phyloP scores from a whole-genome alignment of 2,888 invertebrate species.

The Athrips mouffetella region DNA sequence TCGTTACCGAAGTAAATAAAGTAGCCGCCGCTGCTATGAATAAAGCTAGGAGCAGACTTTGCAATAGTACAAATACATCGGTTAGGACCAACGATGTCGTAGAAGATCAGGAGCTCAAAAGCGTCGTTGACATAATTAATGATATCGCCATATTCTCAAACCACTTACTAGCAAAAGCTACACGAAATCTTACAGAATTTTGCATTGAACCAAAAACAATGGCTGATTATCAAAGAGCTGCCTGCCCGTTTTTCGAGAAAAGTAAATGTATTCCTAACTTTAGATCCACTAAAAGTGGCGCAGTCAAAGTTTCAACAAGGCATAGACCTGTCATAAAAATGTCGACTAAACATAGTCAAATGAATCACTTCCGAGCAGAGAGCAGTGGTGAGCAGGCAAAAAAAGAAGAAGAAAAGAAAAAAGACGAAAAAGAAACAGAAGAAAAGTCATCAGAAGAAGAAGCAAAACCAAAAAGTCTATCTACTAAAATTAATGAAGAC shows the following conservation, averaged over 20 bases:
- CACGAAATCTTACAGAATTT: slow-evolving; percentile 43
- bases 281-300: slow-evolving; percentile 42
- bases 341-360: slow-evolving; percentile 35
- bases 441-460: background rate
- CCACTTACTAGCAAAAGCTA: slow-evolving; percentile 37
- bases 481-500: too few species aligned
- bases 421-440: background rate
- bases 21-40: slow-evolving; percentile 40
- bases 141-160: slow-evolving; percentile 28
- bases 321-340: slow-evolving; percentile 38
- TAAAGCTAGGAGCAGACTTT: slow-evolving; percentile 45
- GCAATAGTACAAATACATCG: slow-evolving; percentile 39
- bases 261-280: slow-evolving; percentile 29
- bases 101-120: background rate
- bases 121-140: slow-evolving; percentile 34
- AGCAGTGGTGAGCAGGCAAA: background rate
- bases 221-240: slow-evolving; percentile 34
- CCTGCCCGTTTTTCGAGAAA: slow-evolving; percentile 26
- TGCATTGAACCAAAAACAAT: slow-evolving; percentile 39
- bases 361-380: background rate
- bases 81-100: slow-evolving; percentile 14
- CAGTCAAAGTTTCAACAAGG: slow-evolving; percentile 37
- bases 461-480: too few species aligned
- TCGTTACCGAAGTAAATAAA: slow-evolving; percentile 45
- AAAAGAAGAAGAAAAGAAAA: too few species aligned